phyloP scores from a whole-genome alignment of 2,797 vertebrate genomes.

The Otolemur crassicaudatus region DNA sequence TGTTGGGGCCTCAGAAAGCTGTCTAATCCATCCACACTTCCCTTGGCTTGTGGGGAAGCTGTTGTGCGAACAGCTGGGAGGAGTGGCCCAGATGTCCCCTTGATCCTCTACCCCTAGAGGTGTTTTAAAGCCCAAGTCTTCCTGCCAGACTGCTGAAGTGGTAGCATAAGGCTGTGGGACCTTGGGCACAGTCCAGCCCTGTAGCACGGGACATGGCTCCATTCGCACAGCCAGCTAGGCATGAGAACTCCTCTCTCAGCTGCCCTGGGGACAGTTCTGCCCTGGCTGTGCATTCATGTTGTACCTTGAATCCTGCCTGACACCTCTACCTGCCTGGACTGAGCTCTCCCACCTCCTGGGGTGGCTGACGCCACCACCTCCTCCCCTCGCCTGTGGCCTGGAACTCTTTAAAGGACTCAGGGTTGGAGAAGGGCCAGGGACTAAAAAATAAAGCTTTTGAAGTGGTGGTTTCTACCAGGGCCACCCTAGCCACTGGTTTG shows the following conservation, averaged over 20 bases:
- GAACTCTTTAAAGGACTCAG: background rate
- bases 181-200: background rate
- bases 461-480: background rate
- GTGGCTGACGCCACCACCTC: background rate
- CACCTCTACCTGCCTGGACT: background rate
- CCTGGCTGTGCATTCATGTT: background rate
- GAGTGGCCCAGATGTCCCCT: background rate
- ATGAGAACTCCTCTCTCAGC: background rate
- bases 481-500: background rate
- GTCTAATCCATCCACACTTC: background rate
- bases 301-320: background rate
- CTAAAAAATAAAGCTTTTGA: background rate
- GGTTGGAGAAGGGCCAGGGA: background rate
- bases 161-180: background rate
- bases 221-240: background rate
- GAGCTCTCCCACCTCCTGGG: background rate
- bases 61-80: background rate
- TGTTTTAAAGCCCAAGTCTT: background rate
- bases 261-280: background rate
- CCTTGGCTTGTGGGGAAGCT: background rate
- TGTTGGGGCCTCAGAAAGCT: background rate
- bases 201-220: rapidly evolving
- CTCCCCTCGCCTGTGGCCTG: background rate
- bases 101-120: background rate
- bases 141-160: background rate